These are phyloP conservation scores for Colletes latitarsis DNA, from an alignment of 1,140 invertebrate species.

Conservation along the genomic window DNA sequence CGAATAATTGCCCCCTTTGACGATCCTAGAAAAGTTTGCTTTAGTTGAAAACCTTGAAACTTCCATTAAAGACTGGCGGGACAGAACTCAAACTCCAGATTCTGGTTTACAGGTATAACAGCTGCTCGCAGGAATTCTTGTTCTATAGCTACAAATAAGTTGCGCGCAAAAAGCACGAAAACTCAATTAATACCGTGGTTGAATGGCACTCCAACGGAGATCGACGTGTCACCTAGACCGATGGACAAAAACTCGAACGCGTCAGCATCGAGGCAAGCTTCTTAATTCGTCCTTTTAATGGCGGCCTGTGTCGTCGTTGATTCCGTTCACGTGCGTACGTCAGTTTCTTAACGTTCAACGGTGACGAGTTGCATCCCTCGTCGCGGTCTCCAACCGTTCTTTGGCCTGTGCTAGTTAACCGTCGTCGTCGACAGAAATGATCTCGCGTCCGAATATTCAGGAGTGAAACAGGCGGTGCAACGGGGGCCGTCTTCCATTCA, in stretches of 20 bases:
- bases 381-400: conserved; percentile 18
- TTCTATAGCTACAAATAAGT: no score
- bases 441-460: conserved; percentile 3
- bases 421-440: conserved; percentile 14
- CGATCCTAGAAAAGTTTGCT: conserved; percentile 1
- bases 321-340: conserved; percentile 10
- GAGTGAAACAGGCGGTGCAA: background rate
- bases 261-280: background rate
- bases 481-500: background rate
- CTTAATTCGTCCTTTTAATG: conserved; percentile 7
- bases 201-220: background rate
- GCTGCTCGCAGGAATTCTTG: no score
- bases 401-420: background rate
- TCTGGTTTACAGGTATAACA: no score
- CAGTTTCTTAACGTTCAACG: conserved; percentile 9
- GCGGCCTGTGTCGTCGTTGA: background rate
- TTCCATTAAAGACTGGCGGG: no score
- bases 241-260: background rate
- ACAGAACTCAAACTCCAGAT: no score
- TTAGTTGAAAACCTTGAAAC: no score
- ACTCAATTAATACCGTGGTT: background rate
- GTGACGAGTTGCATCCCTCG: background rate
- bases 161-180: background rate
- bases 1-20: background rate
- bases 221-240: conserved; percentile 1